Percentiles rank a stretch among this genome's conserved stretches.
phyloP scores from a whole-genome alignment of 2,888 invertebrate genomes.

The Ischnura elegans region DNA sequence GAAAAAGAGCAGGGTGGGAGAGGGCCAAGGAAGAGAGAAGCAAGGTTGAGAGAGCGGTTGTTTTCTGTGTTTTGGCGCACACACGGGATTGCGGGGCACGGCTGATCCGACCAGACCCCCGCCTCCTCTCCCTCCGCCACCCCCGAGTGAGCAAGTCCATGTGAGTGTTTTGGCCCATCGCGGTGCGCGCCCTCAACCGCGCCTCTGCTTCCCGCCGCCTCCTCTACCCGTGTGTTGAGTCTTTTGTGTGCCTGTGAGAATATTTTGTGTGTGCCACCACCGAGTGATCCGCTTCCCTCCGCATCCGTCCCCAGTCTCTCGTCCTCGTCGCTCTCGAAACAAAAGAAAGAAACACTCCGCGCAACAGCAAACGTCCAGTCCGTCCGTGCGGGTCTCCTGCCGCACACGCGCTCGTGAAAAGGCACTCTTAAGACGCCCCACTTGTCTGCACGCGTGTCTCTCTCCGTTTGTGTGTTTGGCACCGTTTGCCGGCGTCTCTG shows the following conservation, averaged over 20 bases:
- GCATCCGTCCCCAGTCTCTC: neutral
- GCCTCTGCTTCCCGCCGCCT: constrained; percentile 11
- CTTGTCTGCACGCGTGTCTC: neutral
- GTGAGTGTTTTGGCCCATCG: neutral
- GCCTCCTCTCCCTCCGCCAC: neutral
- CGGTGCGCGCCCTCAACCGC: neutral
- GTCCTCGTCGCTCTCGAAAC: neutral
- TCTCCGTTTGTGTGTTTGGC: too few relatives aligned
- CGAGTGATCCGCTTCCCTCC: neutral
- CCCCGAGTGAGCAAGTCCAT: neutral
- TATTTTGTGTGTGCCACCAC: neutral
- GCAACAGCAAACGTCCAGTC: neutral
- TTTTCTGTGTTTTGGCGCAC: neutral
- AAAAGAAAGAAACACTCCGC: too few relatives aligned
- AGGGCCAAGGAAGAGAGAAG: constrained; percentile 11
- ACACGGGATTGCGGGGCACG: neutral
- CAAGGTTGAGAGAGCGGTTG: neutral
- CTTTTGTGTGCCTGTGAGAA: too few relatives aligned
- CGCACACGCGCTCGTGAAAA: too few relatives aligned
- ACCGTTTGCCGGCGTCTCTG: too few relatives aligned
- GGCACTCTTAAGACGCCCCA: neutral
- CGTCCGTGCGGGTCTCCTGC: neutral
- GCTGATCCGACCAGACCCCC: too few relatives aligned
- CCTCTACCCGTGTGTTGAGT: neutral
- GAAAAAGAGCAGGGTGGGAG: constrained; percentile 33